Percentiles rank a stretch among this genome's conserved stretches.
phyloP scores from a whole-genome alignment of 2,888 invertebrate species.

The Drosophila parthenogenetica region DNA sequence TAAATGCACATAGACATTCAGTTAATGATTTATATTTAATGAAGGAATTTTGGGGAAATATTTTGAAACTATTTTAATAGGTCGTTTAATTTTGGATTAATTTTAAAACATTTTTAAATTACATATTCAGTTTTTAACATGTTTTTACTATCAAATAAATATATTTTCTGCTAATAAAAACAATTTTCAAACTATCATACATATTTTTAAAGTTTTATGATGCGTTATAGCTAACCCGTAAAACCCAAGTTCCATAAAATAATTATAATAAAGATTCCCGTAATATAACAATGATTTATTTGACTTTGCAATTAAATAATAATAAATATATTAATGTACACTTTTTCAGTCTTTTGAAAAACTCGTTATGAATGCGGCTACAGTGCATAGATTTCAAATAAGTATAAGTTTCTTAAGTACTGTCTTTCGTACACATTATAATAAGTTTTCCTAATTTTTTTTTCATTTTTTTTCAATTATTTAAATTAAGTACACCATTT shows the following conservation, averaged over 20 bases:
- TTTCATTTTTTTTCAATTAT: not conserved
- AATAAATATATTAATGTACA: conserved; percentile 27
- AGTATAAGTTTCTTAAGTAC: not conserved
- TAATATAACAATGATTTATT: conserved; percentile 13
- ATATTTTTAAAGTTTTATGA: too few relatives aligned
- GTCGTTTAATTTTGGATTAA: not conserved
- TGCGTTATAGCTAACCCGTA: not conserved
- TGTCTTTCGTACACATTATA: not conserved
- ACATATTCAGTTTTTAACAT: too few relatives aligned
- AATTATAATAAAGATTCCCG: not conserved
- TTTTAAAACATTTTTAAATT: too few relatives aligned
- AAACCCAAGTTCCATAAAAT: not conserved
- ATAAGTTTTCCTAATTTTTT: not conserved
- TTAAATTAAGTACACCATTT: conserved; percentile 3
- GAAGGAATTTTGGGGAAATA: not conserved
- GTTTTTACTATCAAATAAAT: too few relatives aligned
- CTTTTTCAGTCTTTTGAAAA: conserved; percentile 49
- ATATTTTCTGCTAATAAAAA: too few relatives aligned
- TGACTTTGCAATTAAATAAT: conserved; percentile 10
- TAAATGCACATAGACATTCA: conserved; percentile 14
- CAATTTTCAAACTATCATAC: not conserved
- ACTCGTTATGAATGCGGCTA: conserved; percentile 22
- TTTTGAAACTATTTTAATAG: not conserved
- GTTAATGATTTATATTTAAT: not conserved
- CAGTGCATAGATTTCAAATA: not conserved